Conservation (phyloP, 1,140 invertebrate genomes). For the Cryptotermes secundus region DNA sequence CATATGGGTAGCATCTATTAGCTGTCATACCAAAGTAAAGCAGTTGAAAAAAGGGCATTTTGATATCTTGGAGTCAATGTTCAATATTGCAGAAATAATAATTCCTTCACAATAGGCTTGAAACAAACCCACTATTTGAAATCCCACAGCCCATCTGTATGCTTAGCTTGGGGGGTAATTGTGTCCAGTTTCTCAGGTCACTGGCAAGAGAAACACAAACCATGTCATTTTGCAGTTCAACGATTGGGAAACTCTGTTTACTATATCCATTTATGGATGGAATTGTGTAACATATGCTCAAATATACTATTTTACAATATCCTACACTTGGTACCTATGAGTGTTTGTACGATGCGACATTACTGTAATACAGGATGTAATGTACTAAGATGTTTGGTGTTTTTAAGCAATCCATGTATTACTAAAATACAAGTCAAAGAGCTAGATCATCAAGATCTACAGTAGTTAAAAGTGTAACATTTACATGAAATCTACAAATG, state of each 20-base stretch:
- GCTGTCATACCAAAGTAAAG: no score
- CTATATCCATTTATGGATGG: not conserved
- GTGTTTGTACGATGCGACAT: not conserved
- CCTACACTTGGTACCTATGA: not conserved
- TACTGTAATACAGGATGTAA: not conserved
- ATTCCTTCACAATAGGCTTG: no score
- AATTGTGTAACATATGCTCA: no score
- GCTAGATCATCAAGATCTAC: not conserved
- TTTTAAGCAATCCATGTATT: not conserved
- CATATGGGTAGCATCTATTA: no score
- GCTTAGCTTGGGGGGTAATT: no score
- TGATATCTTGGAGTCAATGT: no score
- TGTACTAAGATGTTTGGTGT: not conserved
- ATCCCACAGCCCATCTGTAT: no score
- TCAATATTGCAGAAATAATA: no score
- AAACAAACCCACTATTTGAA: no score
- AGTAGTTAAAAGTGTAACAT: not conserved
- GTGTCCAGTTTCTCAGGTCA: not conserved
- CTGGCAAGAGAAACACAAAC: not conserved
- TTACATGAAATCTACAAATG: not conserved
- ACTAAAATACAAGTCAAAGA: not conserved
- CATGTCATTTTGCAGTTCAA: not conserved
- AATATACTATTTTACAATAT: not conserved
- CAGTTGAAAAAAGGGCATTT: no score
- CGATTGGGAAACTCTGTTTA: not conserved